Evolutionary conservation across 2,113 vertebrate species (phyloP).

Genomic region (rabbit (Oryctolagus cuniculus)): DNA sequence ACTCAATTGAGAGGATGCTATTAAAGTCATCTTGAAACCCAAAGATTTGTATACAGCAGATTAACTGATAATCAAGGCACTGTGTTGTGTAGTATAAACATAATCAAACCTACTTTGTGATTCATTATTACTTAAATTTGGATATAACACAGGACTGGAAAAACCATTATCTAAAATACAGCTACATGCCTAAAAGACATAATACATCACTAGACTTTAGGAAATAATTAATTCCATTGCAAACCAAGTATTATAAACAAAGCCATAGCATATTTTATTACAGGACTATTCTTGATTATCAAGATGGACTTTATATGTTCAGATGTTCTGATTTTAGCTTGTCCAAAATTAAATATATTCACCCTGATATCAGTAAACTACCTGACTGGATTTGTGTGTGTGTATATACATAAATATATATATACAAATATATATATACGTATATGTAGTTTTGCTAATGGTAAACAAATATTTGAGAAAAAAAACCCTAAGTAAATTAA

Average conservation of each 20-base stretch:
- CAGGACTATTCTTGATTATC: not conserved
- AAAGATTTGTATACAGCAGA: slow-evolving; percentile 66
- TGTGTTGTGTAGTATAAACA: slow-evolving; percentile 68
- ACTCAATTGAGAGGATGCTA: slow-evolving; percentile 60
- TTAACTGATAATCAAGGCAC: slow-evolving; percentile 71
- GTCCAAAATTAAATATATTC: slow-evolving; percentile 46
- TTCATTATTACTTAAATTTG: slow-evolving; percentile 69
- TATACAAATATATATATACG: not conserved
- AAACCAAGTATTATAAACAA: slow-evolving; percentile 17
- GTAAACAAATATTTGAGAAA: slow-evolving; percentile 30
- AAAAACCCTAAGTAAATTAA: not conserved
- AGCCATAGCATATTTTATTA: slow-evolving; percentile 30
- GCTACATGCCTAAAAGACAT: slow-evolving; percentile 32
- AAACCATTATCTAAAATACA: slow-evolving; percentile 48
- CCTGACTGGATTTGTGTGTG: not conserved
- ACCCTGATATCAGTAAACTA: slow-evolving; percentile 54
- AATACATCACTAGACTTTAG: slow-evolving; percentile 18
- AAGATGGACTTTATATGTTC: slow-evolving; percentile 44
- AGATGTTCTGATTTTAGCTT: slow-evolving; percentile 11
- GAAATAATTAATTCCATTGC: slow-evolving; percentile 3
- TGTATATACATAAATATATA: not conserved
- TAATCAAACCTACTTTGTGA: slow-evolving; percentile 74
- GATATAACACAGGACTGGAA: slow-evolving; percentile 62
- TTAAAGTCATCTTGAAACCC: slow-evolving; percentile 68
- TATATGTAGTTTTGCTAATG: not conserved